Evolutionary conservation across 1,140 invertebrate genomes (phyloP).

Genomic region (Dendrolimus kikuchii): DNA sequence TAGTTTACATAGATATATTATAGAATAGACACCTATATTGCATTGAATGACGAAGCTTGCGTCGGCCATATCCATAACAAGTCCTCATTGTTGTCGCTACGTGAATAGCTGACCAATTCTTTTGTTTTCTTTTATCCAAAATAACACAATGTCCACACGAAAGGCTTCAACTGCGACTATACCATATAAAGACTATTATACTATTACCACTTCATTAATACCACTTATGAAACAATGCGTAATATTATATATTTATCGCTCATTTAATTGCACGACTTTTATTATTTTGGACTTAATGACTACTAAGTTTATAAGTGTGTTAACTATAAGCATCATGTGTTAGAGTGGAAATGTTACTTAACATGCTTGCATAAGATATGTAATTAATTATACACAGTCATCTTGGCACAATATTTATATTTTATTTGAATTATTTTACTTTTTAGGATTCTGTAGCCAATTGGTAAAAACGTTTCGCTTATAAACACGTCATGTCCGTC

Average conservation of each 20-base stretch:
- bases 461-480: no score
- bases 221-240: slow-evolving; percentile 3
- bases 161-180: slow-evolving; percentile 15
- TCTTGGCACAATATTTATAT: no score
- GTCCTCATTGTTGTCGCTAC: slow-evolving; percentile 23
- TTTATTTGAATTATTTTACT: no score
- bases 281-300: no score
- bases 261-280: not conserved
- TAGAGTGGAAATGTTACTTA: no score
- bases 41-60: slow-evolving; percentile 18
- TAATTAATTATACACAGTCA: no score
- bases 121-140: slow-evolving; percentile 29
- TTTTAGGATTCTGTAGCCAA: no score
- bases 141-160: slow-evolving; percentile 25
- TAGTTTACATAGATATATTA: no score
- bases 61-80: slow-evolving; percentile 9
- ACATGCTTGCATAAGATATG: no score
- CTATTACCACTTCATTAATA: slow-evolving; percentile 3
- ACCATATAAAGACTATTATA: slow-evolving; percentile 6
- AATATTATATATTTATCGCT: not conserved
- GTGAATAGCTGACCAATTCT: slow-evolving; percentile 27
- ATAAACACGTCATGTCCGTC: no score
- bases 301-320: no score
- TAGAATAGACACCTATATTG: slow-evolving; percentile 1
- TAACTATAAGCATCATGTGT: no score